Base-by-base conservation (phyloP, 2,888 invertebrate genomes). In the Dastarcus helophoroides region DNA sequence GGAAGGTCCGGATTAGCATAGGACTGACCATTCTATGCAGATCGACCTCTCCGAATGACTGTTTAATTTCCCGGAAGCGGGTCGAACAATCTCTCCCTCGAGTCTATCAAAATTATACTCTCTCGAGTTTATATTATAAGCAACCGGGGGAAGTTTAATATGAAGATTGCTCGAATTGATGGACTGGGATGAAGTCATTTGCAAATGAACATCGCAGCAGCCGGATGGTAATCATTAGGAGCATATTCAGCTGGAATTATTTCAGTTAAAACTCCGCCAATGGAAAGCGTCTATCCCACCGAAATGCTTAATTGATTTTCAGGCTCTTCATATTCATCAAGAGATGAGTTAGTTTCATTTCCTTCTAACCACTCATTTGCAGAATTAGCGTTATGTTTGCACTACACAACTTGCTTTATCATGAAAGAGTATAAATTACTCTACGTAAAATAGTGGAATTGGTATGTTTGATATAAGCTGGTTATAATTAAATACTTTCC, bases 141-240 rank as follows among this genome's bases (percentile, higher is more conserved):
- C 37, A 43, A 40, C 29, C 44, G 39, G 43, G 44, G 43, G 40
- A 41, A 50, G 51, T 56, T 58, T 58, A 58, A 58, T 58, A 58
- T 56, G 53, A 60, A 60, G 57, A 60, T 60, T 60, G 56, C 54
- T 54, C 40, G 54, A 58, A 58, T 58, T 57, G 56, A 57, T 53
- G 54, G 46, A 50, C 47, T 46, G 50, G 56, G 53, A 55, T 56
- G 55, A 58, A 60, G 56, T 58, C 57, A 58, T 60, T 59, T 60
- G 60, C 60, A 60, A 60, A 60, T 60, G 60, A 59, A 58, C 60
- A 58, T 56, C 53, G 52, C 51, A 49, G 53, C 51, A 49, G 54
- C 53, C 48, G 51, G 50, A 52, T 53, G 53, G 53, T 51, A 56
- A 57, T 58, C 58, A 58, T 58, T 57, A 55, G 57, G 56, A 57